Evolutionary conservation across 2,888 invertebrate species (phyloP), one percentile per base, ranked within the genome.

Genomic region (Mantis religiosa): DNA sequence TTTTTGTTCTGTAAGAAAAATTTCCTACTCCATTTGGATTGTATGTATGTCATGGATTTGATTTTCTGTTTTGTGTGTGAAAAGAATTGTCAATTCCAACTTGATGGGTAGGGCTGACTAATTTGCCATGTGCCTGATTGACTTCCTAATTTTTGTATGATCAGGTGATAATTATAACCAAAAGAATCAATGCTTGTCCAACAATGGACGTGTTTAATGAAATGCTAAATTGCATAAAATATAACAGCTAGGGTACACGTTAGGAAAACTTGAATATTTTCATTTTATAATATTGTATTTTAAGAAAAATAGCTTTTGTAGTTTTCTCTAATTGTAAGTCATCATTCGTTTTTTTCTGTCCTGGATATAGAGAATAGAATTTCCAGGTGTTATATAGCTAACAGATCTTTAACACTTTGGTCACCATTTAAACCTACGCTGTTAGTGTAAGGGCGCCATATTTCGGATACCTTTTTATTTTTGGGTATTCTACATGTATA

Each of bases 201-300:
- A 90, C 90, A 90, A 90, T 90, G 90, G 90, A 90, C 90, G 90
- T 90, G 90, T 90, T 90, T 90, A 89, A 90, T 89, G 90, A 90
- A 90, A 90, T 89, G 88, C 87, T 82, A 89, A 87, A 85, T 85
- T 87, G 88, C 87, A 88, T 83, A 82, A 84, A 83, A 87, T 87
- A 81, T n/a, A 85, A 88, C 81, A 89, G 81, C 28, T 83, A 88
- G 84, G 88, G 88, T 89, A 89, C 87, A 88, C 71, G 82, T 89
- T 89, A 87, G 88, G 88, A 89, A 89, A 87, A 82, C 28, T 20
- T 71, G 54, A 71, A 71, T 30, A 85, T 47, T 85, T 27, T 85
- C 47, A 85, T 85, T 15, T 20, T 20, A 71, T 20, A 71, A 71
- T n/a, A n/a, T n/a, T n/a, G n/a, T n/a, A n/a, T n/a, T n/a, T n/a